Evolutionary conservation across 1,140 invertebrate species (phyloP).

Genomic region (Chironomus striatipennis): DNA sequence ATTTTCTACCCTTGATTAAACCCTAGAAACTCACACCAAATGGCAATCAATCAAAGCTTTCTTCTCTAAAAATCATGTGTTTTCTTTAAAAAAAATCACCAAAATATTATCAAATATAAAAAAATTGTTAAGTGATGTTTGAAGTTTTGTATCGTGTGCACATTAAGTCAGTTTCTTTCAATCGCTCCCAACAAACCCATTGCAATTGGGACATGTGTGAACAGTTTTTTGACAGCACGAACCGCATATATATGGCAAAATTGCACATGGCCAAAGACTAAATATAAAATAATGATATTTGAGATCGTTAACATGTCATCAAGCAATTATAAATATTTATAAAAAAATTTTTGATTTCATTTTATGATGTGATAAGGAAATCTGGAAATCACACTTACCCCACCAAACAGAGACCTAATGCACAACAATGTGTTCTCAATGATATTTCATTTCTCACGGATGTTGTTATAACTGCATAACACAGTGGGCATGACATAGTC

Average conservation of each 20-base stretch:
- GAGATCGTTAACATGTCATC: no score
- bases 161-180: background rate
- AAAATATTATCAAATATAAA: no score
- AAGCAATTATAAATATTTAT: no score
- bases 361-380: background rate
- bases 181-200: background rate
- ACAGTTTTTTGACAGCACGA: background rate
- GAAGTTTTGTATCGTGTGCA: no score
- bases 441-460: background rate
- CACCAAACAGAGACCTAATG: background rate
- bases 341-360: background rate
- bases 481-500: background rate
- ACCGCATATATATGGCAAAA: background rate
- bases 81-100: no score
- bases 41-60: no score
- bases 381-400: background rate
- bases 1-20: no score
- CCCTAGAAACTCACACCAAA: no score
- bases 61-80: no score
- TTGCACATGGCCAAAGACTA: background rate
- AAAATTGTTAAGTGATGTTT: no score
- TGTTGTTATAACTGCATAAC: background rate
- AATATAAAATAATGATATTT: background rate
- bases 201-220: background rate
- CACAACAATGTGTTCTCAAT: background rate